Evolutionary conservation across 2,797 vertebrate species (phyloP), one percentile per base, ranked within the genome.

Genomic region (Onychomys leucogaster): DNA sequence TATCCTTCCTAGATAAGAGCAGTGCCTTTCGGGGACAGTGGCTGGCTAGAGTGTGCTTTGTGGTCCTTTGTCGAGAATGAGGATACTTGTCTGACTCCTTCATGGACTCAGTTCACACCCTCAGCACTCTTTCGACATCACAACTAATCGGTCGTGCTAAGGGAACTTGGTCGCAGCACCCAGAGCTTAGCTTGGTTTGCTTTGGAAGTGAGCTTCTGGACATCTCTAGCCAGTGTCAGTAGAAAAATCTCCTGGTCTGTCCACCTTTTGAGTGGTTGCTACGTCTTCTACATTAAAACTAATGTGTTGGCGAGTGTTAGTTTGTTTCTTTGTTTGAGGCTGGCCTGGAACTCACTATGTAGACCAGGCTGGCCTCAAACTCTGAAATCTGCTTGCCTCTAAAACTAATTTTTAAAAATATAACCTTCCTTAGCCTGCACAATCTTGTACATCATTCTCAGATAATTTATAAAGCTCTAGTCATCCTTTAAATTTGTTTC

Each of bases 391-490:
- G 3, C 63, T 43, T 69, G 63, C 43, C 63, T 86, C 32, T 90
- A 52, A 52, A 78, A 80, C 25, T 73, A 57, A 29, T 57, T 65
- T 84, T 65, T 75, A 8, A 69, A 71, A 41, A 77, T 23, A 41
- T 84, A 37, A 89, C 90, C 96, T 93, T 89, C 29, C 85, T 89
- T 95, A 87, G 52, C 63, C 88, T 78, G 21, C 8, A 63, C 43
- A 90, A n/a, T 84, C 83, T 43, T 81, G 1, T 89, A 67, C 8
- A n/a, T 96, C 43, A n/a, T 86, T 95, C 78, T 94, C 29, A 76
- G 49, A 65, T 67, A 85, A 88, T 75, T 95, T 97, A 93, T 87
- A 71, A 90, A 91, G 73, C 89, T 97, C 73, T 94, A 82, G 61
- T 9, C 11, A 81, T 82, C 65, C 32, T 93, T 95, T 78, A 95